These are phyloP conservation scores for Sminthurides bifidus DNA, from an alignment of 1,140 invertebrate genomes.

Conservation along the genomic window DNA sequence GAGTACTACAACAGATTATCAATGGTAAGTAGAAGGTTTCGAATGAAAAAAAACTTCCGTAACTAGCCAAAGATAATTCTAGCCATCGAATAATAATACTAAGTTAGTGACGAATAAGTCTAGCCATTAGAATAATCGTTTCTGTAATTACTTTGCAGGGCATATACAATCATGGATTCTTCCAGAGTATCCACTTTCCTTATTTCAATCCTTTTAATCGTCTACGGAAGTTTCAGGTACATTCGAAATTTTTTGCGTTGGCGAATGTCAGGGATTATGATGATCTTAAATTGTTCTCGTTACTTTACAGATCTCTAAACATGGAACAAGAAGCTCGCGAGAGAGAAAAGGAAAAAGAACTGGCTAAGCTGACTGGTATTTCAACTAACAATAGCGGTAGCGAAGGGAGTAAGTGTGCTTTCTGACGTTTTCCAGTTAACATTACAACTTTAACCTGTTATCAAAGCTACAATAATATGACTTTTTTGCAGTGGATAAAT, in stretches of 20 bases:
- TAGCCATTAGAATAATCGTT: neutral
- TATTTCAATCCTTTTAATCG: conserved; percentile 92
- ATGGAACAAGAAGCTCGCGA: conserved; percentile 86
- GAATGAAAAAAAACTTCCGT: neutral
- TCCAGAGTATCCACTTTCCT: conserved; percentile 90
- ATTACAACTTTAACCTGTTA: too few relatives aligned
- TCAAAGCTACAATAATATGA: too few relatives aligned
- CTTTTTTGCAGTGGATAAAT: too few relatives aligned
- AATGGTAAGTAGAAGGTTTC: conserved; percentile 16
- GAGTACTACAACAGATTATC: conserved; percentile 24
- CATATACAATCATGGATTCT: conserved; percentile 91
- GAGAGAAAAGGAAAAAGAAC: conserved; percentile 63
- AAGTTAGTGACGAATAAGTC: neutral
- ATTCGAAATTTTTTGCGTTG: too few relatives aligned
- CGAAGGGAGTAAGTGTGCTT: conserved; percentile 28
- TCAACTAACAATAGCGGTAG: too few relatives aligned
- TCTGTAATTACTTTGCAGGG: conserved; percentile 45
- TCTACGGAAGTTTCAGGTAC: conserved; percentile 79
- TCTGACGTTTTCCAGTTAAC: neutral
- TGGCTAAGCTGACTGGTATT: conserved; percentile 38
- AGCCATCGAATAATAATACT: too few relatives aligned
- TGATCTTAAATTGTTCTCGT: neutral
- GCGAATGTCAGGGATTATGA: neutral
- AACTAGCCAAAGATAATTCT: too few relatives aligned
- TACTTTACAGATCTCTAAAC: conserved; percentile 60